Percentiles rank a stretch among this genome's conserved stretches.
These are phyloP conservation scores for Acestrorhynchus altus DNA, from an alignment of 2,797 vertebrate genomes.

Conservation along the genomic window DNA sequence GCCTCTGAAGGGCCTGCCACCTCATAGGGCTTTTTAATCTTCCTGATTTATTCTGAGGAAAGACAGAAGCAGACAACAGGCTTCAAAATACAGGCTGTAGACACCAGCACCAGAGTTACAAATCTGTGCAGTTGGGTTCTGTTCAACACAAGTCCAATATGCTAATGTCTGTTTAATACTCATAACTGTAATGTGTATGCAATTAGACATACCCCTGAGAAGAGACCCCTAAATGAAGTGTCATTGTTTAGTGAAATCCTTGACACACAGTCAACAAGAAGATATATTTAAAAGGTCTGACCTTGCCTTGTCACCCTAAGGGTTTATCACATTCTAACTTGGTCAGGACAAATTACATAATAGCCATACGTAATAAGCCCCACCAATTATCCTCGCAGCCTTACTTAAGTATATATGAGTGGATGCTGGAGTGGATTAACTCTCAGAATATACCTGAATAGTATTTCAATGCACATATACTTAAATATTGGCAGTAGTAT, in stretches of 20 bases:
- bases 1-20: constrained; percentile 25
- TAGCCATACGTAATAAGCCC: neutral
- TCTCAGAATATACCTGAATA: neutral
- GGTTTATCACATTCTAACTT: constrained; percentile 4
- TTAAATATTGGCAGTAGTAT: too few relatives aligned
- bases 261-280: neutral
- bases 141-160: neutral
- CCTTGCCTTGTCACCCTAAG: neutral
- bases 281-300: neutral
- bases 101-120: neutral
- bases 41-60: constrained; percentile 29
- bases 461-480: neutral
- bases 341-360: constrained; percentile 3
- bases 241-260: neutral
- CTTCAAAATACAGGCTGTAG: constrained; percentile 3
- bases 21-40: constrained; percentile 29
- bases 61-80: constrained; percentile 1
- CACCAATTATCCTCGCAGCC: neutral
- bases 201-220: neutral
- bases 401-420: constrained; percentile 2
- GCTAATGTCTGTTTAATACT: neutral
- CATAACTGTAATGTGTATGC: neutral
- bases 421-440: neutral
- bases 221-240: neutral
- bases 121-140: constrained; percentile 8